These are phyloP conservation scores for Drosophila quinaria DNA, from an alignment of 2,888 invertebrate species.

Conservation along the genomic window DNA sequence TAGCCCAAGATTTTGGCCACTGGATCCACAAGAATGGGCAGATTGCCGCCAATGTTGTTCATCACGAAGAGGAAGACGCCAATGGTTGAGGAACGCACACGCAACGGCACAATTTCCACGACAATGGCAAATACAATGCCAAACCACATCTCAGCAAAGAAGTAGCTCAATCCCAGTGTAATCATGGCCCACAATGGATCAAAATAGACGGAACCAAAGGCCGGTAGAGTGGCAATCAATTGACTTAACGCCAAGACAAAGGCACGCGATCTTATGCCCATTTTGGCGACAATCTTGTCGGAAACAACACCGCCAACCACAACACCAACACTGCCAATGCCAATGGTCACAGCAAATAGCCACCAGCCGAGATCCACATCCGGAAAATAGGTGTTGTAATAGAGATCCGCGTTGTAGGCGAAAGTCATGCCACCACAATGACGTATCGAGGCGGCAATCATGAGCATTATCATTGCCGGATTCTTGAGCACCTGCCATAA, in stretches of 20 bases:
- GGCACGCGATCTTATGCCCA: conserved; percentile 93
- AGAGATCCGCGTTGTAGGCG: conserved; percentile 95
- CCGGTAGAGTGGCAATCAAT: conserved; percentile 93
- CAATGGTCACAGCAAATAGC: conserved; percentile 95
- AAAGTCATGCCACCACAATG: conserved; percentile 96
- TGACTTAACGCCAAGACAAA: conserved; percentile 93
- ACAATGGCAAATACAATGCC: conserved; percentile 96
- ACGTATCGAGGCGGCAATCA: conserved; percentile 94
- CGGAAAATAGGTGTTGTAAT: conserved; percentile 95
- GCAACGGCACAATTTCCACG: conserved; percentile 94
- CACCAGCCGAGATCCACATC: conserved; percentile 96
- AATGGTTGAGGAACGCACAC: conserved; percentile 93
- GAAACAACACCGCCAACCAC: conserved; percentile 91
- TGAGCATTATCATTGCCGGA: conserved; percentile 92
- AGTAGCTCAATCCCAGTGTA: conserved; percentile 94
- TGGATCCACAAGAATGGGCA: conserved; percentile 95
- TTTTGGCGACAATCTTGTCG: conserved; percentile 94
- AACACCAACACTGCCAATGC: conserved; percentile 90
- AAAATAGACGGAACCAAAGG: conserved; percentile 94
- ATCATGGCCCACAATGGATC: conserved; percentile 94
- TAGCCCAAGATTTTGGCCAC: conserved; percentile 93
- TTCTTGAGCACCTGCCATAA: conserved; percentile 92
- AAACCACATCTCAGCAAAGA: conserved; percentile 98
- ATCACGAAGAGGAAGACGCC: conserved; percentile 96
- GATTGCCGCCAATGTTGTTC: conserved; percentile 96